Conservation (phyloP, 2,113 vertebrate genomes). For the Nematolebias whitei region DNA sequence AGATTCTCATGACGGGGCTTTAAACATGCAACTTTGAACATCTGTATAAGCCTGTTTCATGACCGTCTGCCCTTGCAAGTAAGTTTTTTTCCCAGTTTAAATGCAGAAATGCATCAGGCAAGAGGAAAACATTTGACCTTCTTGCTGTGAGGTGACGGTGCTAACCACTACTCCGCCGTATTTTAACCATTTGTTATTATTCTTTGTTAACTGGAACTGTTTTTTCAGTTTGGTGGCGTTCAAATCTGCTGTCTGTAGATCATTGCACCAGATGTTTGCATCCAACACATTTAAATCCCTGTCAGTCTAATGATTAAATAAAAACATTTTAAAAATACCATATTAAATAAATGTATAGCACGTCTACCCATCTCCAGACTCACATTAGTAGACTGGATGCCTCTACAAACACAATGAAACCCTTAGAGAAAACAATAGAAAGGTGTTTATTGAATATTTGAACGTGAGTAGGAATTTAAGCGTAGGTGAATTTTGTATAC, state of each 20-base stretch:
- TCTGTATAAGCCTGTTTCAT: no score
- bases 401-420: background rate
- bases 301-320: slow-evolving; percentile 6
- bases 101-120: no score
- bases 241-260: background rate
- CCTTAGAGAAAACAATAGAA: background rate
- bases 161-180: background rate
- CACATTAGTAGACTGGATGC: background rate
- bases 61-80: no score
- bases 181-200: background rate
- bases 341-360: background rate
- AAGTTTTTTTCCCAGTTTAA: no score
- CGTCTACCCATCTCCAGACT: background rate
- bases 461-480: slow-evolving; percentile 22
- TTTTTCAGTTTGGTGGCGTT: background rate
- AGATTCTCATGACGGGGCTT: no score
- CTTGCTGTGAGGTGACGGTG: no score
- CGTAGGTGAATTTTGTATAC: slow-evolving; percentile 17
- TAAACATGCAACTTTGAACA: no score
- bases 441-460: background rate
- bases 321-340: background rate
- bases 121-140: no score
- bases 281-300: slow-evolving; percentile 14
- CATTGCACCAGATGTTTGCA: background rate
- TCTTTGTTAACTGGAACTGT: background rate